Conservation (phyloP, 1,140 invertebrate genomes). For the Conopomorpha cramerella region DNA sequence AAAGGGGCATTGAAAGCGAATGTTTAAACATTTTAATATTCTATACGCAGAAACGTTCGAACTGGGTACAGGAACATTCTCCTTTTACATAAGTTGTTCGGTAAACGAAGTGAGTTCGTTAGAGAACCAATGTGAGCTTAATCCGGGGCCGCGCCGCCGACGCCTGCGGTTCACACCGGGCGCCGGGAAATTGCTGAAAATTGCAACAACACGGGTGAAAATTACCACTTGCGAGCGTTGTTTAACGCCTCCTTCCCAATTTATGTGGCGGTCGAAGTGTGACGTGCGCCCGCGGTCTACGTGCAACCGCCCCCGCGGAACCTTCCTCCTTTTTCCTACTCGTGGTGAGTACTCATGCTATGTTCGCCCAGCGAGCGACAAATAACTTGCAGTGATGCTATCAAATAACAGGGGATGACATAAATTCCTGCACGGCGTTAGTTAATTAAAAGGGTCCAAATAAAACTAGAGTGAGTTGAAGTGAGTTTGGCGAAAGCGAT, state of each 20-base stretch:
- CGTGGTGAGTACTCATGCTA: too few species aligned
- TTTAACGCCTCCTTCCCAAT: constrained; percentile 34
- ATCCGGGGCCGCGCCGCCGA: constrained; percentile 30
- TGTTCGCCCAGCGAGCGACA: too few species aligned
- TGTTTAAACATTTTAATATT: constrained; percentile 59
- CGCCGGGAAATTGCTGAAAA: constrained; percentile 49
- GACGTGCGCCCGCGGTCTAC: constrained; percentile 27
- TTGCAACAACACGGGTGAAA: constrained; percentile 50
- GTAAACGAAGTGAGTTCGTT: constrained; percentile 56
- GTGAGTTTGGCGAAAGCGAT: too few species aligned
- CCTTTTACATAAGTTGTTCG: constrained; percentile 54
- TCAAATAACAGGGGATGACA: too few species aligned
- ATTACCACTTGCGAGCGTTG: constrained; percentile 46
- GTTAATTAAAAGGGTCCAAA: too few species aligned
- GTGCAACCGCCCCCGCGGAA: too few species aligned
- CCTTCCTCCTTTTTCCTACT: too few species aligned
- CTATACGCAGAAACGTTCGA: constrained; percentile 53
- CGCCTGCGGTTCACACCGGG: constrained; percentile 36
- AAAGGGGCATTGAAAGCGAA: constrained; percentile 48
- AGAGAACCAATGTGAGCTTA: constrained; percentile 59
- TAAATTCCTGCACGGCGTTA: too few species aligned
- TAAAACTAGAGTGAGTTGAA: too few species aligned
- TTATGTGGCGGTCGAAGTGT: constrained; percentile 32
- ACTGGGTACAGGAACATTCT: constrained; percentile 50
- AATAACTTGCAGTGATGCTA: too few species aligned